Evolutionary conservation across 1,140 invertebrate species (phyloP).

Genomic region (Bombus huntii): DNA sequence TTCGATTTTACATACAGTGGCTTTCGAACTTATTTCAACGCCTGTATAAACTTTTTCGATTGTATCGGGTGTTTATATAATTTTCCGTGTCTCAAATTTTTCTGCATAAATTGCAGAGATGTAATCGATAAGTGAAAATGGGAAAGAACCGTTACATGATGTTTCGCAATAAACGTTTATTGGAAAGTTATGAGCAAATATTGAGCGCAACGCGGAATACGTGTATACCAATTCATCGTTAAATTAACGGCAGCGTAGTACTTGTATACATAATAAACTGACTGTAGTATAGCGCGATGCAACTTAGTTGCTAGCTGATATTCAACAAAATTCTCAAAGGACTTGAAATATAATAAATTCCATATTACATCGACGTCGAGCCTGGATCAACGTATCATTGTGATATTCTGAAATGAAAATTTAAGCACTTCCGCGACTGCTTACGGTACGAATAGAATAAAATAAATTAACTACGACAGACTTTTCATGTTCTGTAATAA

Average conservation of each 20-base stretch:
- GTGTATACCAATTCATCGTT: neutral
- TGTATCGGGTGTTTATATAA: too few species aligned
- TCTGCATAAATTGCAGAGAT: too few species aligned
- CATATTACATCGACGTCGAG: neutral
- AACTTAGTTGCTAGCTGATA: neutral
- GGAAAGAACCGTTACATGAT: neutral
- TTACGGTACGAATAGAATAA: neutral
- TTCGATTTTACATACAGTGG: neutral
- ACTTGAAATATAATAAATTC: neutral
- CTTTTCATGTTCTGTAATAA: too few species aligned
- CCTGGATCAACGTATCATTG: neutral
- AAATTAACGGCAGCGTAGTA: neutral
- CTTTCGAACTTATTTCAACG: neutral
- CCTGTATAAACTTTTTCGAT: too few species aligned
- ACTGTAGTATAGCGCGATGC: neutral
- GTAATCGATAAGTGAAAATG: neutral
- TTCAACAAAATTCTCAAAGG: neutral
- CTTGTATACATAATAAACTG: neutral
- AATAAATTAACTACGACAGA: too few species aligned
- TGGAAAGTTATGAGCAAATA: too few species aligned
- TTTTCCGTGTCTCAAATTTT: too few species aligned
- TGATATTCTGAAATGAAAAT: neutral
- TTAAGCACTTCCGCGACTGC: neutral
- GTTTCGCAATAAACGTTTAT: neutral
- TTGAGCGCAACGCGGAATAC: neutral